These are phyloP conservation scores for Heliothis virescens DNA, from an alignment of 1,140 invertebrate species.

Conservation along the genomic window DNA sequence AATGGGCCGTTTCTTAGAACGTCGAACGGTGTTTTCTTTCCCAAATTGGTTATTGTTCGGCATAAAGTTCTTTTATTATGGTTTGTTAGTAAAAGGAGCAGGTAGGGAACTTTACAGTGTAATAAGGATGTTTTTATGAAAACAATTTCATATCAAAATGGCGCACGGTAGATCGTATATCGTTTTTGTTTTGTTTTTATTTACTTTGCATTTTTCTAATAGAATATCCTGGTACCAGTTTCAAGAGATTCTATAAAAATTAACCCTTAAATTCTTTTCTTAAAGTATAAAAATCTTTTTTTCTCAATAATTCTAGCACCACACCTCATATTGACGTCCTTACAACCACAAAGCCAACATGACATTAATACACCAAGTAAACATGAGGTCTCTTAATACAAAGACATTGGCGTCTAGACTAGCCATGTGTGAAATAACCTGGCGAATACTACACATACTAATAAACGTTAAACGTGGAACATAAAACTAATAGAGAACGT, in stretches of 20 bases:
- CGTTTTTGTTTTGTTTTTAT: constrained; percentile 40
- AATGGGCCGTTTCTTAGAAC: constrained; percentile 70
- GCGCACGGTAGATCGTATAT: constrained; percentile 7
- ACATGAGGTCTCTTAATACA: constrained; percentile 68
- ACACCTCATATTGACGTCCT: too few relatives aligned
- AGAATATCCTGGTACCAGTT: too few relatives aligned
- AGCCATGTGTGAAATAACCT: constrained; percentile 80
- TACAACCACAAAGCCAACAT: too few relatives aligned
- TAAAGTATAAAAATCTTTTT: too few relatives aligned
- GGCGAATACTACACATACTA: constrained; percentile 75
- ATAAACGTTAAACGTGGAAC: constrained; percentile 80
- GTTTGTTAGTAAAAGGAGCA: constrained; percentile 83
- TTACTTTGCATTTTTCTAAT: not conserved
- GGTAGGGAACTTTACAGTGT: constrained; percentile 68
- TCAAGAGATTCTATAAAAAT: too few relatives aligned
- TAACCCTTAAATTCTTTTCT: too few relatives aligned
- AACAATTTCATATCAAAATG: constrained; percentile 49
- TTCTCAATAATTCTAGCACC: too few relatives aligned
- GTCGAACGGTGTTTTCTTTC: constrained; percentile 69
- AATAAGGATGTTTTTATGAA: constrained; percentile 60
- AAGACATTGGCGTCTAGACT: constrained; percentile 80
- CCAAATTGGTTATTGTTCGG: constrained; percentile 84
- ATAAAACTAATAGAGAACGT: constrained; percentile 82
- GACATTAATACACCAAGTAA: not conserved
- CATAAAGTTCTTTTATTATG: constrained; percentile 83